Percentiles rank a stretch among this genome's conserved stretches.
phyloP scores from a whole-genome alignment of 2,113 vertebrate genomes.

The Calypte anna region DNA sequence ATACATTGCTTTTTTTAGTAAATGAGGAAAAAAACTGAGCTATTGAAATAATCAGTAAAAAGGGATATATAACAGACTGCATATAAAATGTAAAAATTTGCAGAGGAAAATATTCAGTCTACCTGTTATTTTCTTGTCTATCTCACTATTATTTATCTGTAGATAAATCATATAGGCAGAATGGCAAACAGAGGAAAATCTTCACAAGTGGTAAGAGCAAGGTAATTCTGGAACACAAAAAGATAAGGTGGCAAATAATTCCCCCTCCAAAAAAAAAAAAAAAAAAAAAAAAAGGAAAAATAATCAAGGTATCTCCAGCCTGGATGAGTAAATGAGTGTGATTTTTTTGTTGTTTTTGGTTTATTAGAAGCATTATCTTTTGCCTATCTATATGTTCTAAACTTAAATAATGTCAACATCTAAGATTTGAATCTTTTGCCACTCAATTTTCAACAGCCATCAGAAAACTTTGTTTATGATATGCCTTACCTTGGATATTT shows the following conservation, averaged over 20 bases:
- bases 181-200: not conserved
- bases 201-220: not conserved
- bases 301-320: not conserved
- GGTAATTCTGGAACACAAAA: not conserved
- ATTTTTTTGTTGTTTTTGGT: not conserved
- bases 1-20: not conserved
- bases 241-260: not conserved
- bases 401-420: not conserved
- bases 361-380: not conserved
- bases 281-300: not conserved
- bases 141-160: not conserved
- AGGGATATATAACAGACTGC: not conserved
- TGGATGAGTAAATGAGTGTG: not conserved
- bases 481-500: not conserved
- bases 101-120: not conserved
- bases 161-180: not conserved
- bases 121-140: not conserved
- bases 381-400: not conserved
- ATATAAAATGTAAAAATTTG: not conserved
- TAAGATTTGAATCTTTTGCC: not conserved
- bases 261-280: too few relatives aligned
- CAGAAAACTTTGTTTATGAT: not conserved
- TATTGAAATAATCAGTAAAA: not conserved
- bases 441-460: not conserved
- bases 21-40: not conserved